These are phyloP conservation scores for Mola mola DNA, from an alignment of 2,113 vertebrate species.

Conservation along the genomic window DNA sequence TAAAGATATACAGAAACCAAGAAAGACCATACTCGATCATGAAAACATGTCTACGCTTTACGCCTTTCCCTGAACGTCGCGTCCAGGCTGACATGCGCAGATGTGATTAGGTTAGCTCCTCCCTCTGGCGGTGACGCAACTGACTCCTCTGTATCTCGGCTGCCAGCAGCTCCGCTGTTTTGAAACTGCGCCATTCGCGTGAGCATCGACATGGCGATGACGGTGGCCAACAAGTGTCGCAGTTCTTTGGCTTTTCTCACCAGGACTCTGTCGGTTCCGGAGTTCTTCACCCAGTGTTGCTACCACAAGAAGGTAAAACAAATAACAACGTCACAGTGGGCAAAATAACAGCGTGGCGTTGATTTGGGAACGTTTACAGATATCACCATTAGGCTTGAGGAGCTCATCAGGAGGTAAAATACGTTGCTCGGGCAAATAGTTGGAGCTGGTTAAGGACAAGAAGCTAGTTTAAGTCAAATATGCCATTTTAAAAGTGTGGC, in stretches of 20 bases:
- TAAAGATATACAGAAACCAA: no score
- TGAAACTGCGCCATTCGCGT: slow-evolving; percentile 55
- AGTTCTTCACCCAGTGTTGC: slow-evolving; percentile 59
- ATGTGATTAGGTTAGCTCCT: background rate
- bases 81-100: slow-evolving; percentile 44
- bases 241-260: slow-evolving; percentile 64
- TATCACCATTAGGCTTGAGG: no score
- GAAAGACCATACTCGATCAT: no score
- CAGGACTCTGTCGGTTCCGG: slow-evolving; percentile 69
- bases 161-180: background rate
- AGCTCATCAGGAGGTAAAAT: no score
- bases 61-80: no score
- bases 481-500: no score
- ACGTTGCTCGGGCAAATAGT: background rate
- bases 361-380: no score
- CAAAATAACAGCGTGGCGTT: no score
- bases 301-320: slow-evolving; percentile 80
- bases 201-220: slow-evolving; percentile 66
- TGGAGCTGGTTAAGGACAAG: background rate
- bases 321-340: background rate
- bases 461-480: background rate
- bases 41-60: no score
- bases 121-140: background rate
- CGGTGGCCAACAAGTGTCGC: slow-evolving; percentile 60
- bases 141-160: no score